These are phyloP conservation scores for Cavia porcellus DNA, from an alignment of 2,113 vertebrate genomes.

Conservation along the genomic window DNA sequence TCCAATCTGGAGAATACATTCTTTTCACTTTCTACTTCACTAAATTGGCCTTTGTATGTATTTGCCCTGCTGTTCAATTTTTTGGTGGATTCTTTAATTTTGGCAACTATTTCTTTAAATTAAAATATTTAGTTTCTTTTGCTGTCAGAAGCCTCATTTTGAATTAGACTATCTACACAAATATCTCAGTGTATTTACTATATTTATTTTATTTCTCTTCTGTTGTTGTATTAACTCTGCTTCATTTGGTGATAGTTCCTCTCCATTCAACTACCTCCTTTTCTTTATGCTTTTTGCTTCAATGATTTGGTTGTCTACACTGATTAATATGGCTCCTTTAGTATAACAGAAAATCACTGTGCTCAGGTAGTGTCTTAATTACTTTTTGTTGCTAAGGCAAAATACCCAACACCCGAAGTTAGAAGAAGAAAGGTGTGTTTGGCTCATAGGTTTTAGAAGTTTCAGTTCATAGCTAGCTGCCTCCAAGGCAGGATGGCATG, in stretches of 20 bases:
- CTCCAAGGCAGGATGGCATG: not conserved
- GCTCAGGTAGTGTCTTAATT: not conserved
- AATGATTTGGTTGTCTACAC: not conserved
- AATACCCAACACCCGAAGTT: not conserved
- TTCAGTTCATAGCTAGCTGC: not conserved
- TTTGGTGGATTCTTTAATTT: constrained; percentile 22
- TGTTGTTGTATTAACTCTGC: not conserved
- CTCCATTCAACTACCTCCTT: not conserved
- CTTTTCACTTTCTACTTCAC: not conserved
- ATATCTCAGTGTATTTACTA: not conserved
- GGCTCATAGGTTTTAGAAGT: not conserved
- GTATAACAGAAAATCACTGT: not conserved
- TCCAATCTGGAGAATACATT: not conserved
- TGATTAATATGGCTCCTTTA: not conserved
- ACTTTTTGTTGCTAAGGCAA: not conserved
- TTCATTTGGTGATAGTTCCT: not conserved
- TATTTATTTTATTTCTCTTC: not conserved
- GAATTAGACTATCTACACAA: not conserved
- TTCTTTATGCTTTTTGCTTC: not conserved
- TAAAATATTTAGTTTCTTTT: not conserved
- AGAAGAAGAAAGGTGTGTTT: not conserved
- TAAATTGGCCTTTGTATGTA: not conserved
- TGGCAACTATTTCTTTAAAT: not conserved
- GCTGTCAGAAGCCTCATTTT: not conserved
- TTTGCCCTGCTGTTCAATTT: constrained; percentile 8